Evolutionary conservation across 1,140 invertebrate genomes (phyloP).

Genomic region (Lanistes nyassanus): DNA sequence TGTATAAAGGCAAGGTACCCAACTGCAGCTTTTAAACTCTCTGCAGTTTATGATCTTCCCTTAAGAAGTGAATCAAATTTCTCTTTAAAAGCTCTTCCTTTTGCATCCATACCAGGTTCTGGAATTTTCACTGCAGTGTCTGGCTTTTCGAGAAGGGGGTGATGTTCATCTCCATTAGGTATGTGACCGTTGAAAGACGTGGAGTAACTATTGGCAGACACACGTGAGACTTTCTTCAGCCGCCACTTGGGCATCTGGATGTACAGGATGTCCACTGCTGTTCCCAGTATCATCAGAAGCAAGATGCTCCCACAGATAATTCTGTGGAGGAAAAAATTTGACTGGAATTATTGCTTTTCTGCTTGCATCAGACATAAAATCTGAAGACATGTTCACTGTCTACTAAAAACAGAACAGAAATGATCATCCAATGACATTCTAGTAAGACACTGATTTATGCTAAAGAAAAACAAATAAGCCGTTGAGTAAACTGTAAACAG

Average conservation of each 20-base stretch:
- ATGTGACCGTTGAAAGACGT: not conserved
- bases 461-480: too few species aligned
- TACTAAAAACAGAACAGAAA: too few species aligned
- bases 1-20: too few species aligned
- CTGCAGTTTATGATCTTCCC: not conserved
- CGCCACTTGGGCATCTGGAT: conserved; percentile 12
- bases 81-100: not conserved
- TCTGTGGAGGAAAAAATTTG: too few species aligned
- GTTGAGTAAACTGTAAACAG: too few species aligned
- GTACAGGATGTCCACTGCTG: conserved; percentile 35
- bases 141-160: conserved; percentile 1
- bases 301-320: not conserved
- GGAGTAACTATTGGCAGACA: too few species aligned
- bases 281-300: conserved; percentile 31
- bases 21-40: too few species aligned
- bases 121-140: not conserved
- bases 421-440: too few species aligned
- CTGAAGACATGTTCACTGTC: too few species aligned
- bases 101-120: not conserved
- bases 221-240: not conserved
- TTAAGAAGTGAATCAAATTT: not conserved
- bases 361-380: too few species aligned
- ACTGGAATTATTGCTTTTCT: too few species aligned
- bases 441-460: too few species aligned
- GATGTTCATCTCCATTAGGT: not conserved